These are phyloP conservation scores for Caenorhabditis latens DNA, from an alignment of 1,140 invertebrate genomes.

Conservation along the genomic window DNA sequence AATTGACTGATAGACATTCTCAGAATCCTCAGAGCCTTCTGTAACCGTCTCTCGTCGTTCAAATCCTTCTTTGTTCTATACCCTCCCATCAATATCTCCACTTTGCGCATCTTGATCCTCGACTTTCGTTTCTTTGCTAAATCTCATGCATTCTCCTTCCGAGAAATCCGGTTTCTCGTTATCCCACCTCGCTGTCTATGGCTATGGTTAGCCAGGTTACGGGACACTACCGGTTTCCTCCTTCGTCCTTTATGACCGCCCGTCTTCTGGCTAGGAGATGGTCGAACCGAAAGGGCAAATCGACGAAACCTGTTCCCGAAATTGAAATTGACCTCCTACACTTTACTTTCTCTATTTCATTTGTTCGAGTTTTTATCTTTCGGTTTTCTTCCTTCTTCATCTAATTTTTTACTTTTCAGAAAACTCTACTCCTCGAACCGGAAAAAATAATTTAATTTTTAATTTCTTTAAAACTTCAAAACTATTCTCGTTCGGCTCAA, in stretches of 20 bases:
- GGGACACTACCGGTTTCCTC: neutral
- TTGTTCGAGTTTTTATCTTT: neutral
- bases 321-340: neutral
- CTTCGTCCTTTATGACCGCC: neutral
- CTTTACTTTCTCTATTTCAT: neutral
- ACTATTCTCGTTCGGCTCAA: too few species aligned
- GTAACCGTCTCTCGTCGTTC: too few species aligned
- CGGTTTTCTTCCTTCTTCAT: too few species aligned
- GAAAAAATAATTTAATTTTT: too few species aligned
- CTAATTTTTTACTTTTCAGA: too few species aligned
- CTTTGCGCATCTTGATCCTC: too few species aligned
- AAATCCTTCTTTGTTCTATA: too few species aligned
- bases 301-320: constrained; percentile 17
- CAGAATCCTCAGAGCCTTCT: too few species aligned
- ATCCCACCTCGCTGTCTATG: neutral
- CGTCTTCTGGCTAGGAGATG: neutral
- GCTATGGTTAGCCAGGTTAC: constrained; percentile 31
- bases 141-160: neutral
- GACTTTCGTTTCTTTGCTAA: neutral
- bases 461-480: too few species aligned
- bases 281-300: neutral
- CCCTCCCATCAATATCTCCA: too few species aligned
- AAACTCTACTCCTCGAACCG: too few species aligned
- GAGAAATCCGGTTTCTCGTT: constrained; percentile 9
- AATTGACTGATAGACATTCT: too few species aligned